Evolutionary conservation across 1,140 invertebrate genomes (phyloP).

Genomic region (Arctopsyche grandis): DNA sequence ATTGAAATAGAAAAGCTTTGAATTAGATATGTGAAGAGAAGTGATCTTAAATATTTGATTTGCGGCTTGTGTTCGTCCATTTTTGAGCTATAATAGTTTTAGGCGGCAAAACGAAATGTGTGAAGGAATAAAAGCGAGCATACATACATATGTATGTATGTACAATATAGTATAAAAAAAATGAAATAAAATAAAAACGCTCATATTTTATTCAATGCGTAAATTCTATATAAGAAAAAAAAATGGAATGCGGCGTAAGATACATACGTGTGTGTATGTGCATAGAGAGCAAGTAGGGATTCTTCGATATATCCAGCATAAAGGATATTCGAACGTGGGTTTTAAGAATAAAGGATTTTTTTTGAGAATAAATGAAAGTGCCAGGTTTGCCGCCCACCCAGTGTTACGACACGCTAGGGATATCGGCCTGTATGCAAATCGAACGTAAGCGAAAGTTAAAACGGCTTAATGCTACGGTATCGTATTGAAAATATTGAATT

Average conservation of each 20-base stretch:
- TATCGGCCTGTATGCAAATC: conserved; percentile 24
- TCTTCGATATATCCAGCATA: conserved; percentile 11
- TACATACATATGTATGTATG: neutral
- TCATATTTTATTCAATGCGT: neutral
- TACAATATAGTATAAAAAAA: too few relatives aligned
- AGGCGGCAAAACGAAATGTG: neutral
- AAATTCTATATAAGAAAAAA: neutral
- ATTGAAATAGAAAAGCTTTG: conserved; percentile 8
- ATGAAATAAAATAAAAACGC: neutral
- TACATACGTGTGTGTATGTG: neutral
- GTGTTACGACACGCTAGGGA: conserved; percentile 1
- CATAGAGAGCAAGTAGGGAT: neutral
- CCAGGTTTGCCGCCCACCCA: conserved; percentile 3
- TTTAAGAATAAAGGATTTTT: conserved; percentile 12
- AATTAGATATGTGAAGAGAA: conserved; percentile 19
- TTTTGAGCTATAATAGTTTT: neutral
- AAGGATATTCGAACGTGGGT: conserved; percentile 10
- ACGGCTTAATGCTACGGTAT: neutral
- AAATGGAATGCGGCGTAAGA: conserved; percentile 1
- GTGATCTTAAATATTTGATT: conserved; percentile 11
- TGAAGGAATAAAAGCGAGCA: neutral
- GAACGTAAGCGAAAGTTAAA: conserved; percentile 14
- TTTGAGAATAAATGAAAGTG: conserved; percentile 20
- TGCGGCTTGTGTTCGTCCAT: neutral
- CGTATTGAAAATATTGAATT: too few relatives aligned